Conservation (phyloP, 2,797 vertebrate genomes). For the Epinephelus coioides region DNA sequence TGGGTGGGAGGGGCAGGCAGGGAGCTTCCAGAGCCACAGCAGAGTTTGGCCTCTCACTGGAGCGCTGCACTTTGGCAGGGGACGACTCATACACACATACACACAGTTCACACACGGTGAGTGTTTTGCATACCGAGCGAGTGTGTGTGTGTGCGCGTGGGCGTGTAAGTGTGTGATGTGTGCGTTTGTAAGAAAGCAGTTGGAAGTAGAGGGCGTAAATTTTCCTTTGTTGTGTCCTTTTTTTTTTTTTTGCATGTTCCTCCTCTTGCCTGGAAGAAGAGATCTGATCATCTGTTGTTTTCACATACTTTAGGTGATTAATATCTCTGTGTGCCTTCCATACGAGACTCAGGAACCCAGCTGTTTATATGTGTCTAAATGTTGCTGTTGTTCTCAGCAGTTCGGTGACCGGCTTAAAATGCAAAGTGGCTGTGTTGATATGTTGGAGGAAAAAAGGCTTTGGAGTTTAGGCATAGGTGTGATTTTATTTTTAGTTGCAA, state of each 20-base stretch:
- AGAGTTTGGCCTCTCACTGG: conserved; percentile 84
- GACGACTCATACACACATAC: conserved; percentile 61
- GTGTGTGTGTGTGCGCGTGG: conserved; percentile 6
- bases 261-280: conserved; percentile 16
- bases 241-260: conserved; percentile 13
- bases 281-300: conserved; percentile 45
- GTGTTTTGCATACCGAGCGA: conserved; percentile 67
- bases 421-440: neutral
- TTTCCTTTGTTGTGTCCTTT: neutral
- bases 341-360: conserved; percentile 20
- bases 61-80: conserved; percentile 77
- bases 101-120: conserved; percentile 77
- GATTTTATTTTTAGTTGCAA: neutral
- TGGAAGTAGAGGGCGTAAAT: conserved; percentile 29
- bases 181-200: conserved; percentile 19
- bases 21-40: conserved; percentile 75
- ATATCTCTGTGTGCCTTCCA: conserved; percentile 39
- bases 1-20: conserved; percentile 72
- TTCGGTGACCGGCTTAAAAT: conserved; percentile 5
- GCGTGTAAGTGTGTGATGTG: conserved; percentile 21
- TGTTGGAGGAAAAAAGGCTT: neutral
- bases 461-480: conserved; percentile 2
- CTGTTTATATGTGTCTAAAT: conserved; percentile 18
- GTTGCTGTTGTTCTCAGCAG: conserved; percentile 23
- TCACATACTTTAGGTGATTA: conserved; percentile 17